Conservation (phyloP, 2,888 invertebrate genomes). For the Polydrusus pterygomalis region DNA sequence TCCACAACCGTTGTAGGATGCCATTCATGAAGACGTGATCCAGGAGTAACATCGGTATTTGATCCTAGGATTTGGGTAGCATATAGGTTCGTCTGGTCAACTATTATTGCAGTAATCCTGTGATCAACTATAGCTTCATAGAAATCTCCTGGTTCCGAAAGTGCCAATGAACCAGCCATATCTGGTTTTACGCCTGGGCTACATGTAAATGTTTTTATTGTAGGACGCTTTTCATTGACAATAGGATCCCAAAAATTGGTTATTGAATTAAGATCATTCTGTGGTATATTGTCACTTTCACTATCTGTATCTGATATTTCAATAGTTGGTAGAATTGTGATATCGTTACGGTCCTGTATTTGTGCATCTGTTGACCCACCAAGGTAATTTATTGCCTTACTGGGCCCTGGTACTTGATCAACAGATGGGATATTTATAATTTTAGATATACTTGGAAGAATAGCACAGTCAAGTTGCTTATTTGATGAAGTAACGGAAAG, state of each 20-base stretch:
- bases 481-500: too few species aligned
- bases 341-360: constrained; percentile 1
- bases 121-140: background rate
- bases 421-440: background rate
- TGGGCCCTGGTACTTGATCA: background rate
- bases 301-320: background rate
- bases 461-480: too few species aligned
- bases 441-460: too few species aligned
- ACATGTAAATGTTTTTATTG: background rate
- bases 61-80: background rate
- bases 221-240: background rate
- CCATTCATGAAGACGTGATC: background rate
- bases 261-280: background rate
- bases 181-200: background rate
- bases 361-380: background rate
- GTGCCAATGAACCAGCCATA: background rate
- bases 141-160: too few species aligned
- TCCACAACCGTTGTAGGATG: too few species aligned
- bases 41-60: background rate
- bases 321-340: background rate
- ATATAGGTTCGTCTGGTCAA: background rate
- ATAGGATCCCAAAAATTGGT: background rate
- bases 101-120: background rate
- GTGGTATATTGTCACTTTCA: background rate
- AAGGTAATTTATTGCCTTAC: background rate